phyloP scores from a whole-genome alignment of 2,797 vertebrate genomes.

The Cirrhinus mrigala region DNA sequence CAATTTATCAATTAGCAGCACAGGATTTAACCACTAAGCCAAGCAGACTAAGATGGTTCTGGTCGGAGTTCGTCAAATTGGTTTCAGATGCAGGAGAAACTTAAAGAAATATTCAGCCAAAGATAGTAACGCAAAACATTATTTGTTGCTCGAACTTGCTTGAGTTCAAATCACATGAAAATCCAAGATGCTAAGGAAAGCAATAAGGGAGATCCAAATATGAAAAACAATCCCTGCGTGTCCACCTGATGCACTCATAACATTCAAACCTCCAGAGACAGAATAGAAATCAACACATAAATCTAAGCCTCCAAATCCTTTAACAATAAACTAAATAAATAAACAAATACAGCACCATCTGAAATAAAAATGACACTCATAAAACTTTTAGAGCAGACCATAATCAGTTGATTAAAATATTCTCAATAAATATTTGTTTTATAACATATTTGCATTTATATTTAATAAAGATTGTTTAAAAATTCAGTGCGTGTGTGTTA shows the following conservation, averaged over 20 bases:
- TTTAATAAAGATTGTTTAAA: not conserved
- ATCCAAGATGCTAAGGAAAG: not conserved
- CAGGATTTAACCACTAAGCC: not conserved
- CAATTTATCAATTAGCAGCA: not conserved
- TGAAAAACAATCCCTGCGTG: not conserved
- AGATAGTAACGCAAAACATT: not conserved
- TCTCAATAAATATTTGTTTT: too few species aligned
- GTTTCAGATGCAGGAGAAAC: not conserved
- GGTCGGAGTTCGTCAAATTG: not conserved
- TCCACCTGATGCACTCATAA: not conserved
- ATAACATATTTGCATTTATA: not conserved
- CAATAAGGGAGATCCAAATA: not conserved
- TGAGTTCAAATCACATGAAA: not conserved
- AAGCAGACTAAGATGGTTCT: too few species aligned
- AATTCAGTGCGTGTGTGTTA: not conserved
- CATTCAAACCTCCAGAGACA: not conserved
- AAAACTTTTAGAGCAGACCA: not conserved
- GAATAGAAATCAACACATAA: not conserved
- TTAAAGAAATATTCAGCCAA: not conserved
- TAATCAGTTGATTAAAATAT: not conserved
- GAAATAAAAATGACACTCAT: not conserved
- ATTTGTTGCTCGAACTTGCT: not conserved
- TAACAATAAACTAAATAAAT: not conserved
- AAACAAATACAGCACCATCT: not conserved
- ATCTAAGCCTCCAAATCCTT: not conserved